phyloP scores from a whole-genome alignment of 2,797 vertebrate genomes.

The Gobionotothen gibberifrons region DNA sequence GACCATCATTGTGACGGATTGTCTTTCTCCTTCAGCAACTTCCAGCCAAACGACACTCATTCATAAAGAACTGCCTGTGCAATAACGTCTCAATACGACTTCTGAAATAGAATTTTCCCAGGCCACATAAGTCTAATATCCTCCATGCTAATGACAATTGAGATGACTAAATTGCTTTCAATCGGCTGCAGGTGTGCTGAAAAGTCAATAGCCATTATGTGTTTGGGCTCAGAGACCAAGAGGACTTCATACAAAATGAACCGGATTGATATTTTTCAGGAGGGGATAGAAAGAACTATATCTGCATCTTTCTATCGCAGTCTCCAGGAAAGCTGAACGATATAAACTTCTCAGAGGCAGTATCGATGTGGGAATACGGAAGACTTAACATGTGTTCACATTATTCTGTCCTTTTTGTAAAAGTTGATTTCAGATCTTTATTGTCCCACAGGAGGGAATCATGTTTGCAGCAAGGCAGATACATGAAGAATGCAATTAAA shows the following conservation, averaged over 20 bases:
- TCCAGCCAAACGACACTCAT: slow-evolving; percentile 36
- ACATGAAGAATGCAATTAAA: neutral
- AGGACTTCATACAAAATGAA: slow-evolving; percentile 18
- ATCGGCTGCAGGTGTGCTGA: slow-evolving; percentile 40
- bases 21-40: slow-evolving; percentile 23
- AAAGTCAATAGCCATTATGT: slow-evolving; percentile 48
- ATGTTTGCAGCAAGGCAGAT: neutral
- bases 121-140: slow-evolving; percentile 60
- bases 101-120: slow-evolving; percentile 60
- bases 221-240: slow-evolving; percentile 12
- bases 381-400: neutral
- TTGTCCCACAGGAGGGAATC: neutral
- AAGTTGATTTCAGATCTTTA: neutral
- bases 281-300: neutral
- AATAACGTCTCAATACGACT: slow-evolving; percentile 44
- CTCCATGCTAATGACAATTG: slow-evolving; percentile 45
- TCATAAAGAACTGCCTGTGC: slow-evolving; percentile 16
- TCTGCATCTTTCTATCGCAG: neutral
- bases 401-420: neutral
- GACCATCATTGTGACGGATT: slow-evolving; percentile 17
- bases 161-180: slow-evolving; percentile 47
- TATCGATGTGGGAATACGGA: neutral
- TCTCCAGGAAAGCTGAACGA: neutral
- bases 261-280: neutral
- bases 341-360: neutral